These are phyloP conservation scores for Magallana angulata DNA, from an alignment of 1,140 invertebrate genomes.

Conservation along the genomic window DNA sequence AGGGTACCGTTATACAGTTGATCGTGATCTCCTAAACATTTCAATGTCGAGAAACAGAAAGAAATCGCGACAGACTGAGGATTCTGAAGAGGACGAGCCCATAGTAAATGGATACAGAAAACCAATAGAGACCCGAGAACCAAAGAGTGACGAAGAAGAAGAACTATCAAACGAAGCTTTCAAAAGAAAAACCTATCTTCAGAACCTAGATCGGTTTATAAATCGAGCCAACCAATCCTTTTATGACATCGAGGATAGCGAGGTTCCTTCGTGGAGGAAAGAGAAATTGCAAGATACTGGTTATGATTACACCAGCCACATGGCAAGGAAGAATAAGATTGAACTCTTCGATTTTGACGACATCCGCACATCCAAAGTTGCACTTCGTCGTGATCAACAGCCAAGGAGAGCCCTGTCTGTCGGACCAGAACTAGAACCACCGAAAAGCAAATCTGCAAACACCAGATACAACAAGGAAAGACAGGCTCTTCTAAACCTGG, in stretches of 20 bases:
- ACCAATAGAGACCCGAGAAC: background rate
- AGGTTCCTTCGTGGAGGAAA: conserved; percentile 8
- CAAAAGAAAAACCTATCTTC: conserved; percentile 9
- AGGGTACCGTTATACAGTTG: conserved; percentile 1
- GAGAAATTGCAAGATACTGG: conserved; percentile 30
- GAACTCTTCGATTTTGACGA: conserved; percentile 2
- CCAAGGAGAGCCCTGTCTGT: background rate
- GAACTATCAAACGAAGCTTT: background rate
- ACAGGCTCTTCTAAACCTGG: conserved; percentile 52
- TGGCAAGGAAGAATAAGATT: background rate
- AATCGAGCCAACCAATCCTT: background rate
- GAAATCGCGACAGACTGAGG: background rate
- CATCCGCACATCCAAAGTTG: background rate
- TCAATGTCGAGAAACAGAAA: background rate
- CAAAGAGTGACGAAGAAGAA: background rate
- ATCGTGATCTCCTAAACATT: background rate
- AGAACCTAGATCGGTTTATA: conserved; percentile 14
- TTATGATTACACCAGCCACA: background rate
- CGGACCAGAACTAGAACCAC: background rate
- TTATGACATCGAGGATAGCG: conserved; percentile 7
- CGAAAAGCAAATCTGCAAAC: conserved; percentile 26
- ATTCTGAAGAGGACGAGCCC: background rate
- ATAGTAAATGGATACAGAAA: background rate
- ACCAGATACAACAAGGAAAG: conserved; percentile 34
- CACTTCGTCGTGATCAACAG: background rate